phyloP scores from a whole-genome alignment of 1,140 invertebrate genomes.

The Bombus breviceps region DNA sequence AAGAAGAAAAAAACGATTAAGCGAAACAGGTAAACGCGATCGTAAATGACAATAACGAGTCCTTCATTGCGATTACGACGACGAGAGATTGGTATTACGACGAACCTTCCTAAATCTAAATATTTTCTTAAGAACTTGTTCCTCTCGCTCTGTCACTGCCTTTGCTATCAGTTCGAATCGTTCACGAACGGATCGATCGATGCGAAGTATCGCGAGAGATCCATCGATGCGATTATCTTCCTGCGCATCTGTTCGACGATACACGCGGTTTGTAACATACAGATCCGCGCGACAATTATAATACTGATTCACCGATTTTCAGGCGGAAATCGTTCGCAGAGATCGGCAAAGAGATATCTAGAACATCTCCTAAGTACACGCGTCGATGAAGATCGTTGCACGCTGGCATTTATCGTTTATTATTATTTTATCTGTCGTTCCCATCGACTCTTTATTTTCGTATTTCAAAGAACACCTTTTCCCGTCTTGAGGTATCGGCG shows the following conservation, averaged over 20 bases:
- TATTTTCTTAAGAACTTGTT: not conserved
- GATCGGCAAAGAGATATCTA: not conserved
- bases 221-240: too few relatives aligned
- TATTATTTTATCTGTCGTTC: too few relatives aligned
- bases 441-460: too few relatives aligned
- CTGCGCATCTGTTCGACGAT: not conserved
- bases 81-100: not conserved
- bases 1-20: not conserved
- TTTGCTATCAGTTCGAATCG: not conserved
- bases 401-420: not conserved
- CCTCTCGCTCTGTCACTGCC: not conserved
- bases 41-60: constrained; percentile 42
- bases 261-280: not conserved
- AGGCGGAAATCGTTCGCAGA: not conserved
- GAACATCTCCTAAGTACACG: not conserved
- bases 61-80: constrained; percentile 11
- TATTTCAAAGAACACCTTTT: not conserved
- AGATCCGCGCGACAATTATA: constrained; percentile 16
- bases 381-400: not conserved
- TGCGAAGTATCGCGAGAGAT: not conserved
- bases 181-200: not conserved
- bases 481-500: not conserved
- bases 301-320: constrained; percentile 33
- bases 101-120: not conserved
- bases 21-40: not conserved